These are phyloP conservation scores for Blastomussa wellsi DNA, from an alignment of 92 coral and sea anemone species.

Conservation along the genomic window DNA sequence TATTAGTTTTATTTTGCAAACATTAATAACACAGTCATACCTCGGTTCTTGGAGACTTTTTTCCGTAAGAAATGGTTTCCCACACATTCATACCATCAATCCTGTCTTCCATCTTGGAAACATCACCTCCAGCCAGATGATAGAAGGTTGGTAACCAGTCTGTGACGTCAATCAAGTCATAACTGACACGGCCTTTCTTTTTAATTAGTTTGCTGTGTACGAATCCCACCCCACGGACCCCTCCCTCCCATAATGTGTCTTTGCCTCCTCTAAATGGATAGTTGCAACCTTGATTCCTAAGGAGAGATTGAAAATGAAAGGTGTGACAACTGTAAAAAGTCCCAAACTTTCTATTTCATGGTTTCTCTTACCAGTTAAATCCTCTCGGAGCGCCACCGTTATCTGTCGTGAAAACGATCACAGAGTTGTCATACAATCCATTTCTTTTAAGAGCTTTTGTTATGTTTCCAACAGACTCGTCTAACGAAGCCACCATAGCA, in stretches of 20 bases:
- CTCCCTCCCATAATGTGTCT: constrained; percentile 99
- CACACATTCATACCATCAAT: constrained; percentile 95
- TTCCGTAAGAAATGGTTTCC: constrained; percentile 83
- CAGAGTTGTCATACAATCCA: constrained; percentile 87
- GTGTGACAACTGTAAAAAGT: neutral
- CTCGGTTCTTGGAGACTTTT: constrained; percentile 82
- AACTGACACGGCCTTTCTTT: constrained; percentile 85
- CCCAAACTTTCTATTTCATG: too few species aligned
- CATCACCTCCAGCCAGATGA: constrained; percentile 96
- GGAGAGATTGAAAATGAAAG: neutral
- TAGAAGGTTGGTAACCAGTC: constrained; percentile 99
- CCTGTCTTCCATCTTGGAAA: constrained; percentile 62
- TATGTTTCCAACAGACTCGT: constrained; percentile 87
- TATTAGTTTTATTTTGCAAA: too few species aligned
- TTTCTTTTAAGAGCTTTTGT: constrained; percentile 76
- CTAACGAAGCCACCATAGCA: constrained; percentile 91
- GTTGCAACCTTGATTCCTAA: constrained; percentile 96
- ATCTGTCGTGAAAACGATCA: constrained; percentile 91
- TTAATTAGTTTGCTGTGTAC: constrained; percentile 85
- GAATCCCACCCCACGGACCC: constrained; percentile 96
- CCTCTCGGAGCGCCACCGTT: constrained; percentile 99
- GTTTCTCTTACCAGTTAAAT: constrained; percentile 78
- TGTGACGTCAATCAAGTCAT: constrained; percentile 89
- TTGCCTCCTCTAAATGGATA: constrained; percentile 96
- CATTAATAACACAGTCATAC: constrained; percentile 18